Conservation (phyloP, 2,888 invertebrate genomes). For the Ophion costatus region DNA sequence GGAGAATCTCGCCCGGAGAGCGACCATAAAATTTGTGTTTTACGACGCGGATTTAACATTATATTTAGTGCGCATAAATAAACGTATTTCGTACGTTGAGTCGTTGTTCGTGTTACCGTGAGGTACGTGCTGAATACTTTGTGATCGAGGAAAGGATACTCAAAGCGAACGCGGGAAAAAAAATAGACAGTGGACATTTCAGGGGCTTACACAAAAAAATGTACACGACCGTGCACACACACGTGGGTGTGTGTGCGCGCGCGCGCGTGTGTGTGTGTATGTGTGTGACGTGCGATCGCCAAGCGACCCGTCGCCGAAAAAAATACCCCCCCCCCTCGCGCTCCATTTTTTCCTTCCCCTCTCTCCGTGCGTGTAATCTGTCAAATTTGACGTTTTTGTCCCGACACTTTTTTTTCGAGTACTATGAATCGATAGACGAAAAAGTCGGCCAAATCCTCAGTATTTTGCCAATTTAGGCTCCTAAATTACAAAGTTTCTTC, state of each 20-base stretch:
- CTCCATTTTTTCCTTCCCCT: constrained; percentile 27
- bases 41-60: constrained; percentile 77
- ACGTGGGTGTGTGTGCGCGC: background rate
- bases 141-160: constrained; percentile 58
- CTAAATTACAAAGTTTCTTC: constrained; percentile 74
- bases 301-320: constrained; percentile 63
- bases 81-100: constrained; percentile 71
- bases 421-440: constrained; percentile 69
- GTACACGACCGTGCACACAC: constrained; percentile 61
- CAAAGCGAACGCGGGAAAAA: background rate
- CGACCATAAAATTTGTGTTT: constrained; percentile 73
- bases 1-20: constrained; percentile 29
- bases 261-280: no score
- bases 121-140: constrained; percentile 70
- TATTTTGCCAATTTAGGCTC: constrained; percentile 58
- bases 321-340: constrained; percentile 76
- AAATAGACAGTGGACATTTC: constrained; percentile 17
- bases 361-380: constrained; percentile 70
- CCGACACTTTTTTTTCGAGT: constrained; percentile 66
- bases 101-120: constrained; percentile 62
- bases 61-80: constrained; percentile 76
- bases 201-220: constrained; percentile 43
- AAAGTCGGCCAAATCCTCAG: constrained; percentile 70
- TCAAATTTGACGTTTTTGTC: constrained; percentile 71
- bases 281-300: constrained; percentile 46